A percentile compares a stretch with the other conserved stretches of the same genome.
These are phyloP conservation scores for Iphiclides podalirius DNA, from an alignment of 2,888 invertebrate species.

Conservation along the genomic window DNA sequence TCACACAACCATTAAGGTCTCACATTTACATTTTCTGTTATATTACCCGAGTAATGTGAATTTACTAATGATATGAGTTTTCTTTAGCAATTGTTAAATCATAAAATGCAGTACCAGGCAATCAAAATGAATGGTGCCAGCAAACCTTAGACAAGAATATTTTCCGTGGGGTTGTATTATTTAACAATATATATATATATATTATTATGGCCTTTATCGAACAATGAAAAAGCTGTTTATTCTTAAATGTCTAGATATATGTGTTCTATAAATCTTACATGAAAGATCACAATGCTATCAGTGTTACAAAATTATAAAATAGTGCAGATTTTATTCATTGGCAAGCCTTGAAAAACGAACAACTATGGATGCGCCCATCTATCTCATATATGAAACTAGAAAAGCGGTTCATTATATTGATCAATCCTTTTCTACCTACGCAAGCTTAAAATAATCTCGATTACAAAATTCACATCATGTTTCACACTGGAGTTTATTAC, in stretches of 20 bases:
- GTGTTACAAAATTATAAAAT: conserved; percentile 5
- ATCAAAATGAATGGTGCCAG: background rate
- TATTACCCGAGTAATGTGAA: background rate
- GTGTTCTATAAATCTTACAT: too few species aligned
- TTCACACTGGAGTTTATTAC: too few species aligned
- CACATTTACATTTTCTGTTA: background rate
- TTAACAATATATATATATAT: too few species aligned
- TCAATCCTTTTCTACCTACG: conserved; percentile 28
- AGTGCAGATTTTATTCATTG: conserved; percentile 1
- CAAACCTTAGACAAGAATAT: too few species aligned
- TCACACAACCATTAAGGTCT: conserved; percentile 18
- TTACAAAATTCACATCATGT: conserved; percentile 16
- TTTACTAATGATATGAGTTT: conserved; percentile 25
- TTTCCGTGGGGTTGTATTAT: too few species aligned
- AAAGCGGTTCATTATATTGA: conserved; percentile 23
- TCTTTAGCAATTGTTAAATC: background rate
- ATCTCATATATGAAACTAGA: conserved; percentile 25
- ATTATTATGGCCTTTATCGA: background rate
- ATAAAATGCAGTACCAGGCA: background rate
- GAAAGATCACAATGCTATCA: background rate
- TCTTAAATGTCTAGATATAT: background rate
- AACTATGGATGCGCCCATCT: conserved; percentile 32
- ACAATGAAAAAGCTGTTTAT: background rate
- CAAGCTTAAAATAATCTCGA: conserved; percentile 28
- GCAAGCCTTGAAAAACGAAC: background rate